Percentiles rank a stretch among this genome's conserved stretches.
These are phyloP conservation scores for Tipula lateralis DNA, from an alignment of 2,888 invertebrate genomes.

Conservation along the genomic window DNA sequence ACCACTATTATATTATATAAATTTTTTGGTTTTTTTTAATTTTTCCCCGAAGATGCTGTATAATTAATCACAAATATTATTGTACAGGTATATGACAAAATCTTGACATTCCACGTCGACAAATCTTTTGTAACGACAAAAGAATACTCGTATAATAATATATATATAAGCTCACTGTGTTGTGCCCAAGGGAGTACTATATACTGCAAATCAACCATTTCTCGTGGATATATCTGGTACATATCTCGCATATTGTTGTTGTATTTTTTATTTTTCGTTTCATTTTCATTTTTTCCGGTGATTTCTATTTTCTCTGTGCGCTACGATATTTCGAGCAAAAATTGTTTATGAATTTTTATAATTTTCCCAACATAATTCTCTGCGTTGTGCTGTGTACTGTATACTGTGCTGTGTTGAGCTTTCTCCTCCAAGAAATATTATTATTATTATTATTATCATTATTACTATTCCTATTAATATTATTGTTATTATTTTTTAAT, in stretches of 20 bases:
- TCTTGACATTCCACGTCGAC: neutral
- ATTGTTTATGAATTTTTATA: neutral
- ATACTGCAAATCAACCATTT: constrained; percentile 4
- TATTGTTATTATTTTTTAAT: neutral
- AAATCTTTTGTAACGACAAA: neutral
- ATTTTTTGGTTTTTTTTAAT: neutral
- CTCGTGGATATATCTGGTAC: no score
- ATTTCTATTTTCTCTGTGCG: neutral
- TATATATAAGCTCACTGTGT: neutral
- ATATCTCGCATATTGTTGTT: neutral
- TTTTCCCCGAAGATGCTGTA: neutral
- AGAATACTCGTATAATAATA: no score
- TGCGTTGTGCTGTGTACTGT: neutral
- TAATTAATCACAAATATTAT: neutral
- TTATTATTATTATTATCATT: neutral
- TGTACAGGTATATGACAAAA: neutral
- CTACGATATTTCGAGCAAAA: neutral
- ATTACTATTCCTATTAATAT: neutral
- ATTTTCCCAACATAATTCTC: neutral
- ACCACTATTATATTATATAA: no score
- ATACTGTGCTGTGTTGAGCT: neutral
- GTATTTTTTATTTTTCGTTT: neutral
- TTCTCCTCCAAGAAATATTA: neutral
- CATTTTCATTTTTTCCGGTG: neutral
- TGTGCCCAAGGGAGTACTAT: neutral